Percentiles rank a stretch among this genome's conserved stretches.
Conservation (phyloP, 2,888 invertebrate genomes). For the Eupithecia subfuscata region DNA sequence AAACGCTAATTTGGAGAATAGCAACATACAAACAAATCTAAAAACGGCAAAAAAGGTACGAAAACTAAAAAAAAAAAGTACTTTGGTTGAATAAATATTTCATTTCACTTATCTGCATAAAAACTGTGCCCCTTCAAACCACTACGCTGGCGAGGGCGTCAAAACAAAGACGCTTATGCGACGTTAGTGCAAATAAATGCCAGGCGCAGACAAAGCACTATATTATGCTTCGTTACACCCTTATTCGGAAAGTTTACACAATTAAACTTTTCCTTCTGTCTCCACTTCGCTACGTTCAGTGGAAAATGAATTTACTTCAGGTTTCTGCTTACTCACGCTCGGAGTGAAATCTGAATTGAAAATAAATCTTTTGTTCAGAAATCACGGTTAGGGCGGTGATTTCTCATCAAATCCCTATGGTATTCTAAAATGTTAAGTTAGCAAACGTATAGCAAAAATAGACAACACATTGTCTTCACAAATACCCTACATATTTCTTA, state of each 20-base stretch:
- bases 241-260: slow-evolving; percentile 21
- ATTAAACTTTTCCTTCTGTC: slow-evolving; percentile 17
- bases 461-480: background rate
- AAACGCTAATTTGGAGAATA: too few species aligned
- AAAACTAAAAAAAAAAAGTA: too few species aligned
- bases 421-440: background rate
- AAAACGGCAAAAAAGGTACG: too few species aligned
- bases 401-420: background rate
- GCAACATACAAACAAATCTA: too few species aligned
- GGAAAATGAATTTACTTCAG: slow-evolving; percentile 13
- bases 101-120: background rate
- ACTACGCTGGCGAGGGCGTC: background rate
- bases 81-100: too few species aligned
- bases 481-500: background rate
- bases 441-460: too few species aligned
- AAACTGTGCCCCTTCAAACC: background rate
- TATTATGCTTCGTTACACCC: slow-evolving; percentile 20
- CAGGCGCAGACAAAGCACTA: slow-evolving; percentile 14
- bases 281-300: slow-evolving; percentile 15
- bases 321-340: slow-evolving; percentile 3
- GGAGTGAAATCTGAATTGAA: background rate
- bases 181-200: slow-evolving; percentile 16
- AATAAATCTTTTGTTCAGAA: background rate
- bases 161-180: slow-evolving; percentile 7
- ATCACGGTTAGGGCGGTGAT: background rate